These are phyloP conservation scores for Folsomia manolachei DNA, from an alignment of 2,888 invertebrate species.

Conservation along the genomic window DNA sequence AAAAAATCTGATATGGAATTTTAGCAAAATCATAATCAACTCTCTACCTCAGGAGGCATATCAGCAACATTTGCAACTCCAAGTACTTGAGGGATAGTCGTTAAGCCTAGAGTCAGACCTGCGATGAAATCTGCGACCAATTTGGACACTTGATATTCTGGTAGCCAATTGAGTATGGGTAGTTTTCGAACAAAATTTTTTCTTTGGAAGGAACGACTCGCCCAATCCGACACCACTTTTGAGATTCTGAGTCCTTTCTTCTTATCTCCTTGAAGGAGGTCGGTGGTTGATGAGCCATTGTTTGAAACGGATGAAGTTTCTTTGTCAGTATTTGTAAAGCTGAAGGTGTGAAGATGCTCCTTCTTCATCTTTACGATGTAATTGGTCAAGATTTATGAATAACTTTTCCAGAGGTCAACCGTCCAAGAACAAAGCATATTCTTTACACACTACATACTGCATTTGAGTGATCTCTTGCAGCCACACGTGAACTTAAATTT, in stretches of 20 bases:
- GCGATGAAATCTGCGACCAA: conserved; percentile 57
- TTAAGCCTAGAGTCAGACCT: conserved; percentile 57
- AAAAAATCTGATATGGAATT: background rate
- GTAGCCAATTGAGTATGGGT: conserved; percentile 52
- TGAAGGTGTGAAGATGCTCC: conserved; percentile 5
- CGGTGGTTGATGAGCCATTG: background rate
- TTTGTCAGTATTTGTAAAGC: background rate
- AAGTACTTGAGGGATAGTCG: conserved; percentile 58
- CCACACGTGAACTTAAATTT: too few species aligned
- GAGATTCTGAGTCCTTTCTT: background rate
- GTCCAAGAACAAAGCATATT: too few species aligned
- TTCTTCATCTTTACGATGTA: background rate
- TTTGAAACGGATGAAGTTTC: background rate
- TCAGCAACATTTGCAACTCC: conserved; percentile 57
- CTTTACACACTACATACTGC: too few species aligned
- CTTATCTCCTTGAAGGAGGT: background rate
- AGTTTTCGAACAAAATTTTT: conserved; percentile 30
- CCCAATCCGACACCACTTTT: background rate
- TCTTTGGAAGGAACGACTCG: conserved; percentile 17
- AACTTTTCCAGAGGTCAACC: too few species aligned
- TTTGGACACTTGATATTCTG: conserved; percentile 52
- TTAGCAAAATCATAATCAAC: background rate
- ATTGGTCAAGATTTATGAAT: background rate
- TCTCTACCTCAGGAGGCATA: conserved; percentile 56
- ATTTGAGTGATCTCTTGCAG: too few species aligned